Evolutionary conservation across 2,797 vertebrate species (phyloP).

Genomic region (Netta rufina): DNA sequence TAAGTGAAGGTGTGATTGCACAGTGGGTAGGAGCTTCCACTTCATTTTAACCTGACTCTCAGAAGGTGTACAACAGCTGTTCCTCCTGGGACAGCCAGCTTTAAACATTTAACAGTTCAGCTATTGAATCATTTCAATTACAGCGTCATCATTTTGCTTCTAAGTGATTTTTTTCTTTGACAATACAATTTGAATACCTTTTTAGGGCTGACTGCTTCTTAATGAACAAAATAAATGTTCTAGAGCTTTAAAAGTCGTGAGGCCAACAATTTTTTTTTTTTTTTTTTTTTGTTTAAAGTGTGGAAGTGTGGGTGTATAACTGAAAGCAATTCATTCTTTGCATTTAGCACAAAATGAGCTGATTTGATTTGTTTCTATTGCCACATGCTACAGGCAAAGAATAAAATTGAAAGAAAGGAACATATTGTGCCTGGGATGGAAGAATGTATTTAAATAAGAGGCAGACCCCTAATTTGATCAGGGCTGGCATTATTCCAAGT

Average conservation of each 20-base stretch:
- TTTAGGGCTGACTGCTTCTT: not conserved
- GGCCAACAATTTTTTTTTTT: not conserved
- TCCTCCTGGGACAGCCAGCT: not conserved
- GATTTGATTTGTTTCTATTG: conserved; percentile 48
- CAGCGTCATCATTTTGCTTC: conserved; percentile 35
- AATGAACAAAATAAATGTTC: conserved; percentile 13
- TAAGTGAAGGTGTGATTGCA: not conserved
- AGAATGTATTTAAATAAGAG: conserved; percentile 34
- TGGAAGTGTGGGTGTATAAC: not conserved
- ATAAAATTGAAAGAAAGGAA: conserved; percentile 8
- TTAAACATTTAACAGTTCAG: not conserved
- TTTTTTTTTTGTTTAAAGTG: not conserved
- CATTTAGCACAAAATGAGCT: conserved; percentile 13
- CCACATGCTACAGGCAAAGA: not conserved
- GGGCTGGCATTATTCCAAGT: not conserved
- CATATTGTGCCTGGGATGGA: not conserved
- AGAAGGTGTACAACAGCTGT: not conserved
- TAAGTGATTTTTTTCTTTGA: not conserved
- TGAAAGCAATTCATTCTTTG: conserved; percentile 24
- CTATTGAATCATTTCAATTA: conserved; percentile 60
- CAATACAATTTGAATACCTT: not conserved
- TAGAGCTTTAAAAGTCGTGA: not conserved
- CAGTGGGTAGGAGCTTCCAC: not conserved
- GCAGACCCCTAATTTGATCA: not conserved
- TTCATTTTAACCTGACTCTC: not conserved